Evolutionary conservation across 2,888 invertebrate genomes (phyloP).

Genomic region (Tortricodes alternella): DNA sequence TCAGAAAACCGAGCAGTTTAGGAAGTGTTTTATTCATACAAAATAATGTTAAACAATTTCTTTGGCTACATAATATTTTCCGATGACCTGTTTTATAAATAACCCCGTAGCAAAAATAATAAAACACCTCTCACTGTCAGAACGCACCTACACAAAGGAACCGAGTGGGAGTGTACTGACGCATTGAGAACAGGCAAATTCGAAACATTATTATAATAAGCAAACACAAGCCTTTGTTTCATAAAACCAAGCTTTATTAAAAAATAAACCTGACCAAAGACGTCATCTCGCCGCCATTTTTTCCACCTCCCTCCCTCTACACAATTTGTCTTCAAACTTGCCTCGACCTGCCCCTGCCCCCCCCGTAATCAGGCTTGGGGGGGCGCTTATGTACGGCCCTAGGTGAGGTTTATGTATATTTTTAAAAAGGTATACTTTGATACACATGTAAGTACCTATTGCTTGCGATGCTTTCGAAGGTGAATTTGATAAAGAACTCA

Average conservation of each 20-base stretch:
- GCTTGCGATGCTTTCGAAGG: background rate
- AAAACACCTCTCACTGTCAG: too few relatives aligned
- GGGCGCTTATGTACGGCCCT: slow-evolving; percentile 57
- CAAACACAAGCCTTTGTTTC: slow-evolving; percentile 9
- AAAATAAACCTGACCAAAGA: slow-evolving; percentile 32
- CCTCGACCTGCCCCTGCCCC: slow-evolving; percentile 53
- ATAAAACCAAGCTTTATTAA: slow-evolving; percentile 30
- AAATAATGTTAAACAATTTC: too few relatives aligned
- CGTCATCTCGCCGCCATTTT: slow-evolving; percentile 63
- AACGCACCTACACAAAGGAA: too few relatives aligned
- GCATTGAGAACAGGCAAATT: too few relatives aligned
- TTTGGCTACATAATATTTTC: too few relatives aligned
- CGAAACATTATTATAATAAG: background rate
- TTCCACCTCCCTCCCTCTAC: slow-evolving; percentile 47
- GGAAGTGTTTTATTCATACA: too few relatives aligned
- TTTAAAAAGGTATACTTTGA: slow-evolving; percentile 13
- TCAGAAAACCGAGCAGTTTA: too few relatives aligned
- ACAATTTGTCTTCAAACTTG: slow-evolving; percentile 73
- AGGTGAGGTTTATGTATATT: slow-evolving; percentile 49
- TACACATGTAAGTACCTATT: background rate
- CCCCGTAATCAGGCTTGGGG: slow-evolving; percentile 49
- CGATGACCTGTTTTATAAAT: too few relatives aligned
- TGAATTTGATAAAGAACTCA: background rate
- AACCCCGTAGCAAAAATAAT: too few relatives aligned
- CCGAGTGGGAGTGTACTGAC: too few relatives aligned